phyloP scores from a whole-genome alignment of 2,113 vertebrate species.

The Globicephala melas region DNA sequence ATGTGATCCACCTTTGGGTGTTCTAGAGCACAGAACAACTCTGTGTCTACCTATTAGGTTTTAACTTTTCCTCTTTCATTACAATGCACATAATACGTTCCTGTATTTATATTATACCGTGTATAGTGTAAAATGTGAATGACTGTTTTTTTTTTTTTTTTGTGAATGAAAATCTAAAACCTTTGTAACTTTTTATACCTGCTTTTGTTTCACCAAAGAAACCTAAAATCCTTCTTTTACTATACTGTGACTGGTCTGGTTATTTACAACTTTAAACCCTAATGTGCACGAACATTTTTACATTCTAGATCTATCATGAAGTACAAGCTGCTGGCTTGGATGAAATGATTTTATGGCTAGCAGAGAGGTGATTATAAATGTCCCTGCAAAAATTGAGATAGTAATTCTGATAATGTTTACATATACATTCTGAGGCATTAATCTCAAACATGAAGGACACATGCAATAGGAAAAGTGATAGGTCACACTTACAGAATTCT shows the following conservation, averaged over 20 bases:
- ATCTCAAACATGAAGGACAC: not conserved
- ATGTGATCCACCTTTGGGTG: not conserved
- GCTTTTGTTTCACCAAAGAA: constrained; percentile 95
- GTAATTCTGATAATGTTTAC: not conserved
- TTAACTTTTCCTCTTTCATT: constrained; percentile 80
- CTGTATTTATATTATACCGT: constrained; percentile 95
- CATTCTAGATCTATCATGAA: not conserved
- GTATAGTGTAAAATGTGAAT: constrained; percentile 96
- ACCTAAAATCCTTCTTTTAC: constrained; percentile 89
- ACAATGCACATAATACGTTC: constrained; percentile 92
- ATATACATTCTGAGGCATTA: not conserved
- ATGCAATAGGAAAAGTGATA: not conserved
- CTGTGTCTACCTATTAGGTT: constrained; percentile 70
- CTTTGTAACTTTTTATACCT: constrained; percentile 90
- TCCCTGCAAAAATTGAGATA: not conserved
- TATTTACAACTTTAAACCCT: constrained; percentile 82
- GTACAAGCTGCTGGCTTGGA: not conserved
- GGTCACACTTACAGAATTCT: not conserved
- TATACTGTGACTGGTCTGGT: constrained; percentile 86
- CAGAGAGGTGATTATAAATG: not conserved
- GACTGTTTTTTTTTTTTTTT: constrained; percentile 83
- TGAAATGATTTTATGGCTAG: not conserved
- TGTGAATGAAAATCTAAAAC: constrained; percentile 88
- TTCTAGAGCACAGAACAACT: constrained; percentile 61
- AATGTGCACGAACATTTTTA: constrained; percentile 67